Evolutionary conservation across 1,140 invertebrate genomes (phyloP).

Genomic region (Hycleus phaleratus): DNA sequence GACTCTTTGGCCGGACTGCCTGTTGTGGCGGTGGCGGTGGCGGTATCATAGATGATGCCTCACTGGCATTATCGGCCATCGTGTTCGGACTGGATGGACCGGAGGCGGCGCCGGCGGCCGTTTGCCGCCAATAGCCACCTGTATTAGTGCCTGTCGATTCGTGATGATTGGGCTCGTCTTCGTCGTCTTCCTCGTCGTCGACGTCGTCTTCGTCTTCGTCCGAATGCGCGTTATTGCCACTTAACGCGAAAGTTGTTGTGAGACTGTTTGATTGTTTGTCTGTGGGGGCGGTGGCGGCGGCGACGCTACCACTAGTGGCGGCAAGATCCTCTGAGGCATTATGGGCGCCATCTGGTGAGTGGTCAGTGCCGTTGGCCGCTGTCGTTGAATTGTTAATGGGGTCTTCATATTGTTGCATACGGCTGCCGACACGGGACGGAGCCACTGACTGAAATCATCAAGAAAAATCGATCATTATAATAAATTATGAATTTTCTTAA

Average conservation of each 20-base stretch:
- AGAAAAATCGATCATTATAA: neutral
- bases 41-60: constrained; percentile 38
- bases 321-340: constrained; percentile 25
- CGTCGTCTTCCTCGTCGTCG: constrained; percentile 41
- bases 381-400: constrained; percentile 35
- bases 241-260: constrained; percentile 18
- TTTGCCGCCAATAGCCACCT: constrained; percentile 51
- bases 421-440: constrained; percentile 35
- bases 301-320: constrained; percentile 27
- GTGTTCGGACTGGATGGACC: constrained; percentile 42
- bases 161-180: constrained; percentile 28
- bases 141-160: constrained; percentile 21
- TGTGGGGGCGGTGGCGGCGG: constrained; percentile 19
- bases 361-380: constrained; percentile 34
- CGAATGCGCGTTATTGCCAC: constrained; percentile 25
- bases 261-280: constrained; percentile 24
- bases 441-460: constrained; percentile 27
- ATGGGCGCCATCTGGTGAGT: constrained; percentile 40
- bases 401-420: constrained; percentile 38
- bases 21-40: constrained; percentile 30
- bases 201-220: constrained; percentile 14
- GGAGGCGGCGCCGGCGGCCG: constrained; percentile 43
- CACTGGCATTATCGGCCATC: constrained; percentile 51
- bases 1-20: constrained; percentile 36
- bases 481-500: too few relatives aligned